These are phyloP conservation scores for Hepsetus odoe DNA, from an alignment of 2,113 vertebrate species.

Conservation along the genomic window DNA sequence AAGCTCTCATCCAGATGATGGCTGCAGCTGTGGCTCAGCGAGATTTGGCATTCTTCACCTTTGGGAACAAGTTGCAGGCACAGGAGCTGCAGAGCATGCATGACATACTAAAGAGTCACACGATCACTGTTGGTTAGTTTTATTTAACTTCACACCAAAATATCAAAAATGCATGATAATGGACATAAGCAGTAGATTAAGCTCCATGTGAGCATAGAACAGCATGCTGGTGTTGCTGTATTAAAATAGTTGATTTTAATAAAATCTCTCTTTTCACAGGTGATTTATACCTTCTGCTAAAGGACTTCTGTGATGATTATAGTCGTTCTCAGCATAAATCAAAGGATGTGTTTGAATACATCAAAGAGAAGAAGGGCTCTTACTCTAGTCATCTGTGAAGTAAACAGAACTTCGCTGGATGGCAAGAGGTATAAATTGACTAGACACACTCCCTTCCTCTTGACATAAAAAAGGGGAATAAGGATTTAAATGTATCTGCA, in stretches of 20 bases:
- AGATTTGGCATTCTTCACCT: slow-evolving; percentile 73
- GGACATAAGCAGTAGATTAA: too few relatives aligned
- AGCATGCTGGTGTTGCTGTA: neutral
- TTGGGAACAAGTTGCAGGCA: slow-evolving; percentile 2
- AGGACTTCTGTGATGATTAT: slow-evolving; percentile 46
- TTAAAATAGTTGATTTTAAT: neutral
- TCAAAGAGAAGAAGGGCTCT: neutral
- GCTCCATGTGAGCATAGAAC: neutral
- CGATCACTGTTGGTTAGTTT: slow-evolving; percentile 66
- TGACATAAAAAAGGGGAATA: neutral
- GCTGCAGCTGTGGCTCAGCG: slow-evolving; percentile 62
- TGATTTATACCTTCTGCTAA: slow-evolving; percentile 54
- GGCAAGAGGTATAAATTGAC: neutral
- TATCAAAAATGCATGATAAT: too few relatives aligned
- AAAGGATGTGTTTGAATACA: slow-evolving; percentile 60
- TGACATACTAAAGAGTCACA: slow-evolving; percentile 47
- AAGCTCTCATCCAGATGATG: slow-evolving; percentile 79
- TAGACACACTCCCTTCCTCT: neutral
- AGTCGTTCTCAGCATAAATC: rapidly evolving
- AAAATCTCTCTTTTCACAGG: slow-evolving; percentile 45
- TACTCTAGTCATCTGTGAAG: slow-evolving; percentile 25
- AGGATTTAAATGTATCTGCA: neutral
- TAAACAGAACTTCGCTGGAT: too few relatives aligned
- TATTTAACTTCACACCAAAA: neutral
- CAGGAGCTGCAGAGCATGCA: slow-evolving; percentile 43